Base-by-base conservation (phyloP, 2,113 vertebrate genomes). In the Opisthocomus hoazin region DNA sequence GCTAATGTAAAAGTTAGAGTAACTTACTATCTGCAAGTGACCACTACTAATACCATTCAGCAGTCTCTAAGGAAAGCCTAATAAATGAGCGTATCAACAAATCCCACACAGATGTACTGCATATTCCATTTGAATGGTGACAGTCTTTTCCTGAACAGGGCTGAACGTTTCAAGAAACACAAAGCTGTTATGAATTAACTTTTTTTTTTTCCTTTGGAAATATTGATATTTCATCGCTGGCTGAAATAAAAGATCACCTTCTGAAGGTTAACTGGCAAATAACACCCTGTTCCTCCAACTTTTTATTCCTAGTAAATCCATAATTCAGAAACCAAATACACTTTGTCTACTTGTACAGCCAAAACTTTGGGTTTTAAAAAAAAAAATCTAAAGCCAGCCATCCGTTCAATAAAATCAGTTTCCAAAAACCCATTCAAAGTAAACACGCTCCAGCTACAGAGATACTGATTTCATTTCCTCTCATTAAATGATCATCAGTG, bases 81-180 rank as follows among this genome's bases (percentile, higher is more conserved):
- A 60, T n/a, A 60, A 70, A 54, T 34, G 15, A 36, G 57, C n/a
- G 46, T 9, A 30, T 11, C 48, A 66, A 36, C 11, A 66, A 51
- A 60, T 15, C 30, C 26, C 84, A 77, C 2, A 0, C 10, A 30
- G 7, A 27, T 1, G 3, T 14, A 20, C 13, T 41, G 37, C 36
- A 50, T 24, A 34, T 30, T 61, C 19, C 48, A 48, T 26, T 16
- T 14, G 2, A 79, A 51, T 6, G 10, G 32, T 10, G 15, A 87
- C 22, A 50, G 64, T 3, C 11, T 77, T n/a, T 16, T 69, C 69
- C 77, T 43, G n/a, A 70, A 29, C 16, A 58, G 37, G 56, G 45
- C 51, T 41, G 32, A 75, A 54, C 23, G 30, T 4, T n/a, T 77
- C 57, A 58, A 12, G 2, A 88, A 86, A 63, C 11, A 9, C 30